A percentile compares a stretch with the other conserved stretches of the same genome.
These are phyloP conservation scores for Microplitis deprimator DNA, from an alignment of 2,888 invertebrate species.

Conservation along the genomic window DNA sequence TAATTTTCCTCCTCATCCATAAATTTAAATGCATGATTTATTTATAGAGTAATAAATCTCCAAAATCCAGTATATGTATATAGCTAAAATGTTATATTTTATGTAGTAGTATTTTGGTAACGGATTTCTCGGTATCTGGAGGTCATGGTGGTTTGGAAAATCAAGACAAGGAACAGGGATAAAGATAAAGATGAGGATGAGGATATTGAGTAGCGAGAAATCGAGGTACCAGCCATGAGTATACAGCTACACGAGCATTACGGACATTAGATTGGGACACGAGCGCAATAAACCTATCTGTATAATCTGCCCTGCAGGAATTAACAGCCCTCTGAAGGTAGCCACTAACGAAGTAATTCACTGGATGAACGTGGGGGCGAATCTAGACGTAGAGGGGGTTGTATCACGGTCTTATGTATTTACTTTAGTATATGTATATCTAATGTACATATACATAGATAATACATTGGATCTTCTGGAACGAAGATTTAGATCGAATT, in stretches of 20 bases:
- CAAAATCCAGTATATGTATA: neutral
- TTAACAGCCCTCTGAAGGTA: slow-evolving; percentile 72
- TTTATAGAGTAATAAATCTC: neutral
- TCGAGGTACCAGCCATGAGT: slow-evolving; percentile 46
- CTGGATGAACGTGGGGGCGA: slow-evolving; percentile 69
- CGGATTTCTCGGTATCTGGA: slow-evolving; percentile 1
- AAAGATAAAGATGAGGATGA: slow-evolving; percentile 11
- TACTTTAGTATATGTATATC: slow-evolving; percentile 46
- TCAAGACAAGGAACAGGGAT: slow-evolving; percentile 17
- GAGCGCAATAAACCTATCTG: slow-evolving; percentile 72
- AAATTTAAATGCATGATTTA: neutral
- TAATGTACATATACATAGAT: slow-evolving; percentile 6
- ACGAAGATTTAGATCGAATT: slow-evolving; percentile 1
- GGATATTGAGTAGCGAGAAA: slow-evolving; percentile 46
- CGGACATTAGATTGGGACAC: slow-evolving; percentile 72
- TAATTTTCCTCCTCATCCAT: neutral
- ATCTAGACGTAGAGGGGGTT: slow-evolving; percentile 40
- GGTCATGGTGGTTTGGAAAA: neutral
- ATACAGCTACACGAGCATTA: slow-evolving; percentile 67
- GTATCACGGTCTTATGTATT: neutral
- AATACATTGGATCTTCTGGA: slow-evolving; percentile 6
- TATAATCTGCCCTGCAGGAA: slow-evolving; percentile 72
- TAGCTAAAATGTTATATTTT: slow-evolving; percentile 1
- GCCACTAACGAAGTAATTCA: slow-evolving; percentile 72
- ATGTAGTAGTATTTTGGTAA: neutral